A percentile compares a stretch with the other conserved stretches of the same genome.
phyloP scores from a whole-genome alignment of 1,140 invertebrate genomes.

The Euborellia annulipes region DNA sequence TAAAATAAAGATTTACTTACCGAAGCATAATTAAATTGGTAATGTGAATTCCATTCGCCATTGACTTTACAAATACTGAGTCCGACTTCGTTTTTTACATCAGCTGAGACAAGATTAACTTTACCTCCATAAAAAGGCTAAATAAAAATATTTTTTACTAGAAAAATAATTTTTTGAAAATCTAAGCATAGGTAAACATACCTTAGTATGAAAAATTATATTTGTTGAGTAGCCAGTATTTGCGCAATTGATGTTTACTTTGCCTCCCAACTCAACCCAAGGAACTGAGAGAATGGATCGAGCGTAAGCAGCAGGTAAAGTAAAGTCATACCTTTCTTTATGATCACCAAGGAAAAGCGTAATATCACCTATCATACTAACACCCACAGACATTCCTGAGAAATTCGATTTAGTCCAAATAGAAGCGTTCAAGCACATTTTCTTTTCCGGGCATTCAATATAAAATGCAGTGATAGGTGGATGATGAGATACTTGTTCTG shows the following conservation, averaged over 20 bases:
- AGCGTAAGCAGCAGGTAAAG: conserved; percentile 42
- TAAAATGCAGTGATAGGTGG: conserved; percentile 50
- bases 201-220: conserved; percentile 37
- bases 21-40: conserved; percentile 8
- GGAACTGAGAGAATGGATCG: conserved; percentile 42
- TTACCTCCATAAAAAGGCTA: conserved; percentile 10
- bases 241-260: conserved; percentile 35
- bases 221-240: conserved; percentile 37
- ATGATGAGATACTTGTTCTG: conserved; percentile 59
- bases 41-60: conserved; percentile 52
- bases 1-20: not conserved
- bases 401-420: conserved; percentile 53
- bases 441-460: conserved; percentile 38
- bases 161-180: no score
- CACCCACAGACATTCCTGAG: conserved; percentile 40
- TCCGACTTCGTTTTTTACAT: conserved; percentile 31
- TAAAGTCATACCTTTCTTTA: conserved; percentile 39
- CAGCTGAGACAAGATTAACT: conserved; percentile 7
- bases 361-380: conserved; percentile 23
- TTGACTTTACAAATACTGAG: conserved; percentile 41
- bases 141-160: no score
- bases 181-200: no score
- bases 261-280: conserved; percentile 46
- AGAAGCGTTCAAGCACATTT: conserved; percentile 39
- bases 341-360: conserved; percentile 30